phyloP scores from a whole-genome alignment of 2,888 invertebrate genomes.

The Ligdia adustata region DNA sequence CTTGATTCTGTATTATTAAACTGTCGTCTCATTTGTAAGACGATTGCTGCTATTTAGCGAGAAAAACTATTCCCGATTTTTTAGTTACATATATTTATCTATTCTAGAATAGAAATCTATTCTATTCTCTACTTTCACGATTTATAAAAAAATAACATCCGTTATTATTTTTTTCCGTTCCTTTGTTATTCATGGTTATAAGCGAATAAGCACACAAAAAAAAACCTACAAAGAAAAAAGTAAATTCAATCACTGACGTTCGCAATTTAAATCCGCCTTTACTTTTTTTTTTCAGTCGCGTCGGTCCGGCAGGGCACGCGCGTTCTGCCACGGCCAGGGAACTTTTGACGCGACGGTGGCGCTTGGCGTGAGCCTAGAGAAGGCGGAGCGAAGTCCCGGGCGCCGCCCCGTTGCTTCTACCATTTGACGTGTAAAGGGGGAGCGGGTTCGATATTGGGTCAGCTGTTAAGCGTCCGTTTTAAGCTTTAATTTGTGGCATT shows the following conservation, averaged over 20 bases:
- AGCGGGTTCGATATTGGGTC: slow-evolving; percentile 77
- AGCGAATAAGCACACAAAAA: no score
- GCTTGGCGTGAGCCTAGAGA: slow-evolving; percentile 56
- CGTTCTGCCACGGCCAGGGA: slow-evolving; percentile 63
- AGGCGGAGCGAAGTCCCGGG: slow-evolving; percentile 63
- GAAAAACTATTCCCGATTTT: no score
- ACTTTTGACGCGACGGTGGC: slow-evolving; percentile 77
- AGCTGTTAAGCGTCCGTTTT: slow-evolving; percentile 83
- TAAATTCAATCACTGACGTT: slow-evolving; percentile 43
- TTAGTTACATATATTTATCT: no score
- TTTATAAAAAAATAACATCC: no score
- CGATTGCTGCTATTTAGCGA: no score
- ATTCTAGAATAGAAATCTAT: no score
- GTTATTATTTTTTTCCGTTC: no score
- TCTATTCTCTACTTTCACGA: no score
- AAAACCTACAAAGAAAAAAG: slow-evolving; percentile 21
- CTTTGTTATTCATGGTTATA: no score
- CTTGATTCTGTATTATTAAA: no score
- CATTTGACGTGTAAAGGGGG: slow-evolving; percentile 55
- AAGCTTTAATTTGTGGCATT: slow-evolving; percentile 84
- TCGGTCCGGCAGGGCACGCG: slow-evolving; percentile 53
- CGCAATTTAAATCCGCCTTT: no score
- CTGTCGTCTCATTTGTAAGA: no score
- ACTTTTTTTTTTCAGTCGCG: slow-evolving; percentile 45
- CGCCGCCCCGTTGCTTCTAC: slow-evolving; percentile 81